Evolutionary conservation across 2,888 invertebrate genomes (phyloP).

Genomic region (Ophion ellenae): DNA sequence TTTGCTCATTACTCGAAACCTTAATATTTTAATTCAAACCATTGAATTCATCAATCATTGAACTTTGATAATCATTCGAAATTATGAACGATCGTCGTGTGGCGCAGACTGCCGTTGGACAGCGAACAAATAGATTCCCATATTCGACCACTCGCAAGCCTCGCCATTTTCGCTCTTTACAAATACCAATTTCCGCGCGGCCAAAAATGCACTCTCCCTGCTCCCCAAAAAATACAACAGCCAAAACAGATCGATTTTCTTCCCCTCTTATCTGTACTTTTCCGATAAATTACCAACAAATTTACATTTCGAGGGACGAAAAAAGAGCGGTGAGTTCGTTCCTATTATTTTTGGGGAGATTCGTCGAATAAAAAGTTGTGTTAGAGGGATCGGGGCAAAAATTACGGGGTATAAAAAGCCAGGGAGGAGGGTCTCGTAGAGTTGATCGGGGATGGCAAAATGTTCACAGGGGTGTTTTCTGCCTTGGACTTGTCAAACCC

Average conservation of each 20-base stretch:
- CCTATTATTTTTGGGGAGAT: conserved; percentile 15
- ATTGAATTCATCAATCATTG: too few species aligned
- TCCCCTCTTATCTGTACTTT: not conserved
- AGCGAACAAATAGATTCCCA: too few species aligned
- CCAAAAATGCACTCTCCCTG: too few species aligned
- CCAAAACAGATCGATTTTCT: not conserved
- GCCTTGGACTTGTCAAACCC: conserved; percentile 68
- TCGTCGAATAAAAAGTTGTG: conserved; percentile 25
- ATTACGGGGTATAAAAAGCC: conserved; percentile 38
- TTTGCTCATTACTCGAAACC: too few species aligned
- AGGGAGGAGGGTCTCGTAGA: conserved; percentile 69
- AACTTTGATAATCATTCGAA: too few species aligned
- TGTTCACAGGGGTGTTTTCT: conserved; percentile 70
- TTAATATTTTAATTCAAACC: too few species aligned
- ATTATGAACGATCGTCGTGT: too few species aligned
- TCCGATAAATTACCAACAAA: conserved; percentile 3
- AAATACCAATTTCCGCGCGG: too few species aligned
- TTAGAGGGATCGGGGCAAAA: conserved; percentile 16
- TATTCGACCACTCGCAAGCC: too few species aligned
- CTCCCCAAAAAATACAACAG: too few species aligned
- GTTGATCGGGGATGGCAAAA: conserved; percentile 45
- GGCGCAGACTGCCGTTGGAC: too few species aligned
- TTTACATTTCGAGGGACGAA: conserved; percentile 15
- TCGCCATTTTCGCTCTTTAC: too few species aligned
- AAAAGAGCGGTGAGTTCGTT: conserved; percentile 15